Base-by-base conservation (phyloP, 2,113 vertebrate genomes). In the Ceratotherium simum region DNA sequence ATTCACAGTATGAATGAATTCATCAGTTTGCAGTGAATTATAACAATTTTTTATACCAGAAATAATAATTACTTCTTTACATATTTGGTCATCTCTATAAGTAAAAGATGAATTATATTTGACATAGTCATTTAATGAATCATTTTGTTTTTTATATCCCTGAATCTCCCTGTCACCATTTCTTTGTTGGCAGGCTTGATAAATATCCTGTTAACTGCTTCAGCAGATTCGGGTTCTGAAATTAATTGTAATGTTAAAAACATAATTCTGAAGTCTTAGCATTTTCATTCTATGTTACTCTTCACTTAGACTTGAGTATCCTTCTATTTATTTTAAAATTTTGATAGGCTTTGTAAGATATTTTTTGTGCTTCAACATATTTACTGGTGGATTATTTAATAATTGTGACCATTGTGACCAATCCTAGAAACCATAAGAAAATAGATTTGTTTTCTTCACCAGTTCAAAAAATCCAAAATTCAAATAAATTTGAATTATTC, bases 381-480 rank as follows among this genome's bases (percentile, higher is more conserved):
- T 82, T 62, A 18, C 73, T 18, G 75, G 54, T 82, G 36, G 31
- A 58, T 75, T 36, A 23, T 58, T 79, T 88, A 27, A 65, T 36
- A 56, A 18, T 25, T 48, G 48, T 62, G 25, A 29, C 29, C 7
- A n/a, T 31, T 75, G 46, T 75, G 17, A 65, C 56, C 13, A 48
- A 65, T 18, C 12, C 11, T 86, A 64, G 12, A 54, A 91, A 1
- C 72, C 21, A 79, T 21, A 79, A 85, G 33, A 27, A 76, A 76
- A 46, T 67, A 75, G 20, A 51, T 70, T 54, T 70, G 33, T 51
- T 96, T 75, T 48, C 27, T 48, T 86, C 54, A 69, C 3, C 31
- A 62, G 54, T 64, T 85, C n/a, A 87, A 46, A 72, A 86, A 80
- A 80, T 16, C 67, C 20, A 86, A 91, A 91, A 72, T 73, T 80